Base-by-base conservation (phyloP, 2,797 vertebrate species). In the Sebastes minor region DNA sequence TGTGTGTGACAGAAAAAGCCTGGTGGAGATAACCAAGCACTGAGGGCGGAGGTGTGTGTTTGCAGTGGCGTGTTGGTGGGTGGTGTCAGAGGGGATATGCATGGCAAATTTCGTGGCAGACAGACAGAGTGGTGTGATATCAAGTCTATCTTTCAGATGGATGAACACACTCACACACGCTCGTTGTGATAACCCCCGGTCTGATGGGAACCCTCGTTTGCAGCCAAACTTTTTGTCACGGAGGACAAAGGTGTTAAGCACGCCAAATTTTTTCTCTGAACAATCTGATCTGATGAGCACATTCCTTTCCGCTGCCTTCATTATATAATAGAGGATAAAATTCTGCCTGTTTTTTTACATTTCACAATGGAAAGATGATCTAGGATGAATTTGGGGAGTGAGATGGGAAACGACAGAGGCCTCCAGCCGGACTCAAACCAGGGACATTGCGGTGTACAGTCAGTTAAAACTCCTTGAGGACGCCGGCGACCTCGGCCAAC, bases 121-220 rank as follows among this genome's bases (percentile, higher is more conserved):
- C 90, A 84, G 82, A 74, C 62, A 25, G 66, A 65, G 62, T 85
- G 83, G 84, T 80, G 84, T 83, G 85, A 92, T 88, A 85, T 87
- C 76, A 83, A 86, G 85, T 89, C 74, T 76, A 35, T 76, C 80
- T 91, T 90, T 86, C 82, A 87, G 87, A 72, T 90, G 88, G 84
- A 42, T 88, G 89, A 60, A 55, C 87, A 71, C 72, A 12, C 46
- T 56, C 38, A 61, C 33, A 63, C 22, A 63, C 22, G 32, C 30
- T 69, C 14, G 23, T 28, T 89, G 77, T 76, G 66, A 86, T 80
- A 86, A 82, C 70, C 49, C 4, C 10, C 13, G 0, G 53, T 74
- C 65, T 83, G 75, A 75, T 93, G 87, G 88, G 90, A 92, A 88
- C 75, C 35, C 69, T 74, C 18, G 5, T 69, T 86, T 27, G 52